Evolutionary conservation across 2,888 invertebrate species (phyloP), one percentile per base, ranked within the genome.

Genomic region (Onchidella celtica): DNA sequence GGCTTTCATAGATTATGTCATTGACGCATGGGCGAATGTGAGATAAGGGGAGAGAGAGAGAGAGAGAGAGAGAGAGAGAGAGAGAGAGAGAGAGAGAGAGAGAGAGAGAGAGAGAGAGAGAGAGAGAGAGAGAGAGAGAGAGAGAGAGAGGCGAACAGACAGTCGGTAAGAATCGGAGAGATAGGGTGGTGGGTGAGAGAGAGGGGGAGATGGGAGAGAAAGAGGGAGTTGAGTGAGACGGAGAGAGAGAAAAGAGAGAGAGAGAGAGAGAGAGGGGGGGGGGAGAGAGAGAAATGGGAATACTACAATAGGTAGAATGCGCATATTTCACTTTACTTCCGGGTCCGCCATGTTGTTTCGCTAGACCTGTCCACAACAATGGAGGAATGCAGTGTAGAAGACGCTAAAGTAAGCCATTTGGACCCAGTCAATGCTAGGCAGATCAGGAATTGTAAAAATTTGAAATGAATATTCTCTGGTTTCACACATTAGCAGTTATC

Each of bases 61-160:
- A 40, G 70, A 84, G 55, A 81, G 83, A 21, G 74, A 69, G 14
- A 75, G 47, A n/a, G 79, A 79, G 11, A 83, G 68, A 27, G 59
- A 59, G n/a, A 59, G n/a, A 59, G 59, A n/a, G 4, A n/a, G n/a
- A n/a, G n/a, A n/a, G n/a, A n/a, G n/a, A n/a, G n/a, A n/a, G 66
- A 29, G 66, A 29, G 27, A 6, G 66, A 66, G 6, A 27, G 59
- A 59, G 21, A 32, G 59, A 74, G 55, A 59, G 59, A 32, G 29
- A 59, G 59, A 14, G 59, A 59, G n/a, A 74, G 59, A 74, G 29
- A 14, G 34, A 74, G 59, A 74, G 29, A 32, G 59, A 57, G 74
- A 59, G 29, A 27, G 34, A 59, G 74, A 59, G 34, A 32, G 34
- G 59, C 34, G 34, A n/a, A 59, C 17, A 59, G 59, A 57, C 21